Base-by-base conservation (phyloP, 1,140 invertebrate species). In the Orussus abietinus region DNA sequence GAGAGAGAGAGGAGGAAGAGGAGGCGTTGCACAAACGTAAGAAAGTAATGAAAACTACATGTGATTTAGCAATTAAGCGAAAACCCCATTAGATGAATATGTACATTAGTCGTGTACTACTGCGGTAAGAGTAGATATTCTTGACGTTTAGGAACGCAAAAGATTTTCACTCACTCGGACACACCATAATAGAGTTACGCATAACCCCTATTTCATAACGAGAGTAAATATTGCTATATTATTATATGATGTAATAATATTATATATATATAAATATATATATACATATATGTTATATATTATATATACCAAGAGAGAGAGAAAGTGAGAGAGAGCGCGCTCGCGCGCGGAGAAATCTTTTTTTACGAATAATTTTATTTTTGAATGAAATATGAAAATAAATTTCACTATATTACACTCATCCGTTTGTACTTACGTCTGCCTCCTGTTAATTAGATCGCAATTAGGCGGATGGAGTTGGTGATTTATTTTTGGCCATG, bases 331-430 rank as follows among this genome's bases (percentile, higher is more conserved):
- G n/a, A n/a, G n/a, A n/a, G n/a, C n/a, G n/a, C n/a, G n/a, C n/a
- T n/a, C n/a, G n/a, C n/a, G n/a, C n/a, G n/a, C 53, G 55, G 51
- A 59, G 58, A 61, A 64, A 56, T 62, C 61, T 69, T 72, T 72
- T 70, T 72, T 65, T 69, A 72, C 66, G 66, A 66, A 71, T 69
- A 64, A 72, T 71, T 72, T 69, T 72, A 72, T 72, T 72, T 72
- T 72, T 72, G 59, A 72, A 70, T 63, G 58, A 69, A 67, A 70
- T 59, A 64, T 52, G 59, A 64, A 66, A 66, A 69, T 62, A 65
- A 70, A 59, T 62, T 62, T 62, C 51, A 62, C 44, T 64, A 59
- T 59, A 66, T 63, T 63, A 62, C 51, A 60, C 41, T 21, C 51
- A 13, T 19, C 7, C 5, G 9, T n/a, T n/a, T n/a, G n/a, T n/a